These are phyloP conservation scores for Salvelinus namaycush DNA, from an alignment of 2,113 vertebrate genomes.

Conservation along the genomic window DNA sequence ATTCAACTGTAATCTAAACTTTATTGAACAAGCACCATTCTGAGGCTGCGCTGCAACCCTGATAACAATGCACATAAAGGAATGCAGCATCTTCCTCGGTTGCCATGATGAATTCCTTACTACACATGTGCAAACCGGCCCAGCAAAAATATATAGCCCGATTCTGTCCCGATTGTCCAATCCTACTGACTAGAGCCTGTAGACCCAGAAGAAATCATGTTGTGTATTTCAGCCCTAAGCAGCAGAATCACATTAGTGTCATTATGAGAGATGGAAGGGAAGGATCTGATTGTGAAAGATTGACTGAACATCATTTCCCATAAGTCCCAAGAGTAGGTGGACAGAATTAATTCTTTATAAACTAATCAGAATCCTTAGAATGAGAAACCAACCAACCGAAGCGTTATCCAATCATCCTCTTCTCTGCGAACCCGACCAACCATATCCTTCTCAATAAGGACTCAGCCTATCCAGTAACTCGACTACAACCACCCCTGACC, in stretches of 20 bases:
- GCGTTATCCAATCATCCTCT: conserved; percentile 7
- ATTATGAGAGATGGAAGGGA: background rate
- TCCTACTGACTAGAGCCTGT: too few species aligned
- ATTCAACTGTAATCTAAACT: too few species aligned
- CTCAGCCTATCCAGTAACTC: background rate
- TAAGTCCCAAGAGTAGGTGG: background rate
- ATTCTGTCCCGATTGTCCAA: too few species aligned
- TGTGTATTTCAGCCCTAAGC: too few species aligned
- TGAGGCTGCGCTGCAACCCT: too few species aligned
- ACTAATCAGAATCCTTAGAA: background rate
- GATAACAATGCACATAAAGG: too few species aligned
- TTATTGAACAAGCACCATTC: too few species aligned
- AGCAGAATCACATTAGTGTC: background rate
- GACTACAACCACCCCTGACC: background rate
- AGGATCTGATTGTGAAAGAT: background rate
- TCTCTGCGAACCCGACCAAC: background rate
- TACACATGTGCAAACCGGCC: too few species aligned
- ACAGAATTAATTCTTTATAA: background rate
- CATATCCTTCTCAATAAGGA: background rate
- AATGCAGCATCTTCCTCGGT: too few species aligned
- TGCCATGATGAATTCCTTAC: too few species aligned
- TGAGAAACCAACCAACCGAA: conserved; percentile 4
- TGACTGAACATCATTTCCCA: conserved; percentile 1
- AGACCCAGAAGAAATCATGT: too few species aligned
- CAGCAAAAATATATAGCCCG: too few species aligned